Conservation (phyloP, 1,140 invertebrate genomes). For the Solenopsis invicta region DNA sequence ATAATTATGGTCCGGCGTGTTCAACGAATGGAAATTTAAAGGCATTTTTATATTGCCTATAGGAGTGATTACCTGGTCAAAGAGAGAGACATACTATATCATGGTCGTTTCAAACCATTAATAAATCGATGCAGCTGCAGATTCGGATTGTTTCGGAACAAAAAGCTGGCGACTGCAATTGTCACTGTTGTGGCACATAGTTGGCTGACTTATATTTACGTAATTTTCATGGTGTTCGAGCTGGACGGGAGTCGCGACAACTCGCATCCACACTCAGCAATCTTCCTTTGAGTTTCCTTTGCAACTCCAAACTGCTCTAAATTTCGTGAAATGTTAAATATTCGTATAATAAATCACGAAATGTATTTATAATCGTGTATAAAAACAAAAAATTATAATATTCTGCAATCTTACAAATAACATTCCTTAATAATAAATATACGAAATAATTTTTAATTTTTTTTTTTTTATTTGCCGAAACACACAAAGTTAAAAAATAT, state of each 20-base stretch:
- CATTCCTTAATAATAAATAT: background rate
- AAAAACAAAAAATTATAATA: background rate
- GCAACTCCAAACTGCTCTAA: background rate
- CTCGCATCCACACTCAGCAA: slow-evolving; percentile 13
- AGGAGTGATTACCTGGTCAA: background rate
- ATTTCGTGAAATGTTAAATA: background rate
- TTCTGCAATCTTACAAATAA: background rate
- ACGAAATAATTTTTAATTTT: background rate
- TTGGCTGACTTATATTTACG: background rate
- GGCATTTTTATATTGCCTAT: background rate
- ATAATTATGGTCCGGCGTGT: background rate
- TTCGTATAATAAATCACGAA: background rate
- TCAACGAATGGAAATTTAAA: slow-evolving; percentile 13
- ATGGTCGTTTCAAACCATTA: background rate
- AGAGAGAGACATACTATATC: background rate
- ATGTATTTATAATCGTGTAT: background rate
- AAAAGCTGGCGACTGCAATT: slow-evolving; percentile 37
- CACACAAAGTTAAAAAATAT: background rate
- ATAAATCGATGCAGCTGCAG: slow-evolving; percentile 35
- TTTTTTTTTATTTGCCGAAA: background rate
- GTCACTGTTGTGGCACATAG: slow-evolving; percentile 11
- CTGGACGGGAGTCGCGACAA: slow-evolving; percentile 45
- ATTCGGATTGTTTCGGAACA: slow-evolving; percentile 41
- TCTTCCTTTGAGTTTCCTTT: background rate
- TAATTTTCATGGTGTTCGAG: slow-evolving; percentile 40